A percentile compares a stretch with the other conserved stretches of the same genome.
Evolutionary conservation across 2,888 invertebrate species (phyloP).

Genomic region (Clitarchus hookeri): DNA sequence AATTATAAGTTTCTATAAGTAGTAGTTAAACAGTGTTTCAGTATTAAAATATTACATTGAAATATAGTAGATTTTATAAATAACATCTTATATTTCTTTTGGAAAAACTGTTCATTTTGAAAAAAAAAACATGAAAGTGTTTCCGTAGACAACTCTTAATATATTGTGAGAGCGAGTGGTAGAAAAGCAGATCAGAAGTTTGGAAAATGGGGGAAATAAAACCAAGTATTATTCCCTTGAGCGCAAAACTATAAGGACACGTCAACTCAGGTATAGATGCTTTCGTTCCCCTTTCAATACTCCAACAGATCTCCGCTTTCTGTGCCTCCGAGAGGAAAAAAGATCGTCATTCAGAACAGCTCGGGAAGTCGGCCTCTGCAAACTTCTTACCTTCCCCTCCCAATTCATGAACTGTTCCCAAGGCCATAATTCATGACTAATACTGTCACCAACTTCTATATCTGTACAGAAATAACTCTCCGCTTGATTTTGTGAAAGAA

Average conservation of each 20-base stretch:
- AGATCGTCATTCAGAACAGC: slow-evolving; percentile 18
- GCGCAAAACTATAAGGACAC: neutral
- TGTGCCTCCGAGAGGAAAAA: slow-evolving; percentile 21
- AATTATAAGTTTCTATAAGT: no score
- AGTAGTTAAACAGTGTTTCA: no score
- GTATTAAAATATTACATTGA: no score
- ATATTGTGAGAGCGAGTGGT: neutral
- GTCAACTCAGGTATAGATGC: neutral
- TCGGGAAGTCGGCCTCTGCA: neutral
- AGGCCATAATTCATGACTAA: neutral
- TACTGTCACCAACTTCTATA: slow-evolving; percentile 14
- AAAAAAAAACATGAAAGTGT: no score
- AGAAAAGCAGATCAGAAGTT: neutral
- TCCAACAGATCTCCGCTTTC: neutral
- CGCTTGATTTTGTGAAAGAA: neutral
- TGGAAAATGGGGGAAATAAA: neutral
- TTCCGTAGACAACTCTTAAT: no score
- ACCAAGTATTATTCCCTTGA: neutral
- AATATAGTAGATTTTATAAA: no score
- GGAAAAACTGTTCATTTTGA: no score
- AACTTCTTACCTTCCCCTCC: slow-evolving; percentile 2
- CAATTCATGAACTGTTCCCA: slow-evolving; percentile 7
- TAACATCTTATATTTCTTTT: no score
- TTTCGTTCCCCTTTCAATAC: neutral
- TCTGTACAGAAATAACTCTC: slow-evolving; percentile 1